A percentile compares a stretch with the other conserved stretches of the same genome.
Conservation (phyloP, 2,113 vertebrate genomes). For the Hippocampus abdominalis region DNA sequence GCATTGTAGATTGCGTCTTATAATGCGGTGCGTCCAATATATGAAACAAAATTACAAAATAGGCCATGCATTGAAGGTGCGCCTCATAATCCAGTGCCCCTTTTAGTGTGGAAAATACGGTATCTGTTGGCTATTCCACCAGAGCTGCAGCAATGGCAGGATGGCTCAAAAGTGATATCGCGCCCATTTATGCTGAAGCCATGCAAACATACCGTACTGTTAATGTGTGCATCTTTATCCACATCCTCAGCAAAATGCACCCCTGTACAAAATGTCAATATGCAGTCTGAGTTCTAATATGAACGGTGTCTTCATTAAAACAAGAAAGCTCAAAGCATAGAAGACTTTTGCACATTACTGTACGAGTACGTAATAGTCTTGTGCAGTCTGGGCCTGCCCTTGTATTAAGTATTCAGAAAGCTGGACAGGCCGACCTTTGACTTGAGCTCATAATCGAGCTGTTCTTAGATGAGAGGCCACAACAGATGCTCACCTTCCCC, state of each 20-base stretch:
- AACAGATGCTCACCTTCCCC: constrained; percentile 36
- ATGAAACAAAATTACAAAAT: no score
- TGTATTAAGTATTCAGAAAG: constrained; percentile 52
- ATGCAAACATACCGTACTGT: no score
- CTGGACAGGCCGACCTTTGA: constrained; percentile 44
- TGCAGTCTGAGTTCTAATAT: not conserved
- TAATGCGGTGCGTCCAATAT: no score
- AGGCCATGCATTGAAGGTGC: no score
- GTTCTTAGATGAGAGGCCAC: constrained; percentile 46
- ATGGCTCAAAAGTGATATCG: no score
- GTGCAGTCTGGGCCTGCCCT: constrained; percentile 39
- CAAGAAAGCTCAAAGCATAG: not conserved
- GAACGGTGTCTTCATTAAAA: not conserved
- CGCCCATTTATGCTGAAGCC: no score
- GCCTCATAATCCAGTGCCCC: no score
- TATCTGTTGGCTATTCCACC: no score
- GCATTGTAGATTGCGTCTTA: no score
- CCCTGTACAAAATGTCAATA: not conserved
- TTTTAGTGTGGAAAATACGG: no score
- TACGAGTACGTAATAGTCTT: constrained; percentile 3
- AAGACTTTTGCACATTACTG: not conserved
- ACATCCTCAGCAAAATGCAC: not conserved
- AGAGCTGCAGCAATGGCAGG: no score
- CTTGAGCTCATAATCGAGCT: constrained; percentile 40
- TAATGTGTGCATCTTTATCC: not conserved